phyloP scores from a whole-genome alignment of 2,113 vertebrate species.

The Mormyrus lacerda region DNA sequence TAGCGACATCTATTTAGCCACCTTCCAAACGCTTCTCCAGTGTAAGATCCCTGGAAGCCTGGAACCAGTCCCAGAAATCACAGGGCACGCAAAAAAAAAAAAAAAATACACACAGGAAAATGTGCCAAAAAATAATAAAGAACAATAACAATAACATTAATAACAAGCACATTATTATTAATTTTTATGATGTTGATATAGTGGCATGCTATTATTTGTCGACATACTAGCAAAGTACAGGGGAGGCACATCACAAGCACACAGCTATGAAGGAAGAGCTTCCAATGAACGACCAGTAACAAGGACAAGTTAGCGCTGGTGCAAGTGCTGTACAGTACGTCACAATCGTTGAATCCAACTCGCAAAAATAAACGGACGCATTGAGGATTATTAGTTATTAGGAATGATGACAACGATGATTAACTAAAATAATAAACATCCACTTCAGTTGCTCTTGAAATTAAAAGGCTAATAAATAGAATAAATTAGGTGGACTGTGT shows the following conservation, averaged over 20 bases:
- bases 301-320: neutral
- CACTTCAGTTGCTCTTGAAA: neutral
- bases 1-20: neutral
- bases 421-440: neutral
- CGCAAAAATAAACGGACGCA: neutral
- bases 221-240: neutral
- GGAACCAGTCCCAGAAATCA: neutral
- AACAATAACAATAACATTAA: neutral
- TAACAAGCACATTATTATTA: neutral
- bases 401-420: neutral
- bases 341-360: neutral
- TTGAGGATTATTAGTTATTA: neutral
- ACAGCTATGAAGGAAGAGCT: neutral
- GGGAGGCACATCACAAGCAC: neutral
- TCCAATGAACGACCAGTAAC: neutral
- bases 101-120: neutral
- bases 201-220: too few relatives aligned
- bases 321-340: neutral
- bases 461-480: neutral
- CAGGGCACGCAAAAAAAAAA: neutral
- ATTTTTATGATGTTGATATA: too few relatives aligned
- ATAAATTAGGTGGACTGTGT: neutral
- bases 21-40: neutral
- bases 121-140: neutral
- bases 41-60: neutral